Conservation (phyloP, 2,888 invertebrate species). For the Drosophila longiperda region DNA sequence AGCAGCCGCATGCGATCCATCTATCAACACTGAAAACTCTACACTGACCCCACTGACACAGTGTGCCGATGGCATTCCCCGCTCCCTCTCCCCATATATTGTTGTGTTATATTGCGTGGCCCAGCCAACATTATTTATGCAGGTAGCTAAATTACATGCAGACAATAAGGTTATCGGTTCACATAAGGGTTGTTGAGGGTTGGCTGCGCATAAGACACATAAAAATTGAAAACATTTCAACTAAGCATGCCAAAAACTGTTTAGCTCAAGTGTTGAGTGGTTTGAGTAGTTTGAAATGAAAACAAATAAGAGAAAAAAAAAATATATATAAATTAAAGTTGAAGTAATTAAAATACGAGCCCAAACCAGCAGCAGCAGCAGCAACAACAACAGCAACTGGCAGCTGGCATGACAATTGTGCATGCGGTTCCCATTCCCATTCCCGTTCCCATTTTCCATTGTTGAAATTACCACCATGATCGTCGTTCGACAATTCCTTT, state of each 20-base stretch:
- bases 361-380: slow-evolving; percentile 29
- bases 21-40: slow-evolving; percentile 27
- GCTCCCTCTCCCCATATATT: neutral
- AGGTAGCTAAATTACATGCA: slow-evolving; percentile 61
- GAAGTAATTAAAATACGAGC: slow-evolving; percentile 74
- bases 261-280: slow-evolving; percentile 27
- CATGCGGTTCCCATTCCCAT: slow-evolving; percentile 37
- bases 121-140: slow-evolving; percentile 46
- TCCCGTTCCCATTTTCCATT: slow-evolving; percentile 8
- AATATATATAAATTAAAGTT: slow-evolving; percentile 71
- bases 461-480: slow-evolving; percentile 78
- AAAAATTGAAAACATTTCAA: slow-evolving; percentile 34
- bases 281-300: neutral
- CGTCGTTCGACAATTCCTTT: slow-evolving; percentile 61
- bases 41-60: slow-evolving; percentile 41
- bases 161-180: slow-evolving; percentile 7
- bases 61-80: slow-evolving; percentile 1
- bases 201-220: slow-evolving; percentile 3
- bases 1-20: slow-evolving; percentile 20
- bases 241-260: slow-evolving; percentile 44
- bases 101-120: slow-evolving; percentile 9
- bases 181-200: slow-evolving; percentile 49
- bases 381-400: slow-evolving; percentile 9
- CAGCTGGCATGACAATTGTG: slow-evolving; percentile 55
- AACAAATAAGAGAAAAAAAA: slow-evolving; percentile 2